Percentiles rank a stretch among this genome's conserved stretches.
phyloP scores from a whole-genome alignment of 2,797 vertebrate genomes.

The Periparus ater region DNA sequence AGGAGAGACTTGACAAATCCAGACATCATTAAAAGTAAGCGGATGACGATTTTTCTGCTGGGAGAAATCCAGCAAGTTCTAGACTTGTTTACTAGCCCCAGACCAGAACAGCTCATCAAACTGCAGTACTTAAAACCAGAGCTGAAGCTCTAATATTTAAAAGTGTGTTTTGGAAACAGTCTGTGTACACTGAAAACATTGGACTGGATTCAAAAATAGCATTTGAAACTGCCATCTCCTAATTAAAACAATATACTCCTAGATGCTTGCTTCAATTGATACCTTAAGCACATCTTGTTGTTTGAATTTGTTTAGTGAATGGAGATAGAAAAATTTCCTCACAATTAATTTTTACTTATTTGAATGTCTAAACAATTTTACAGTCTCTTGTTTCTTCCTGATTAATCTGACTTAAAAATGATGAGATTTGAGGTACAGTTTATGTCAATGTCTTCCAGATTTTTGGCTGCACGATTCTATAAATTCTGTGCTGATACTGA shows the following conservation, averaged over 20 bases:
- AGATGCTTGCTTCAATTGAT: background rate
- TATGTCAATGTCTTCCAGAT: conserved; percentile 57
- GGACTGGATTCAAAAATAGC: conserved; percentile 21
- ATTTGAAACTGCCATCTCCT: conserved; percentile 39
- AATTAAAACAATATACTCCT: conserved; percentile 53
- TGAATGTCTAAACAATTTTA: conserved; percentile 48
- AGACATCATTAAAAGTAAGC: conserved; percentile 9
- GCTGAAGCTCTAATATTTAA: conserved; percentile 14
- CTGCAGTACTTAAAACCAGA: background rate
- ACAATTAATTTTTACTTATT: conserved; percentile 53
- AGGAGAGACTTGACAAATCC: background rate
- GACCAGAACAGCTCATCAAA: conserved; percentile 43
- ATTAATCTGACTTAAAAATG: conserved; percentile 36
- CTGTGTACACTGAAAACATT: conserved; percentile 3
- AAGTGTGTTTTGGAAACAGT: conserved; percentile 39
- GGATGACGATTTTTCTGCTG: conserved; percentile 20
- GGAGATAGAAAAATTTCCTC: conserved; percentile 31
- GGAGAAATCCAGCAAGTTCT: conserved; percentile 37
- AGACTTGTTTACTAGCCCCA: conserved; percentile 48
- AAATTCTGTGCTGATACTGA: background rate
- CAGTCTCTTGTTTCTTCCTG: conserved; percentile 19
- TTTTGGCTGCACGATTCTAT: conserved; percentile 37
- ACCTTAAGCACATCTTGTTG: background rate
- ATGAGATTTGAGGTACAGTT: conserved; percentile 1
- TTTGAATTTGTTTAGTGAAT: conserved; percentile 11